These are phyloP conservation scores for Prolemur simus DNA, from an alignment of 2,113 vertebrate species.

Conservation along the genomic window DNA sequence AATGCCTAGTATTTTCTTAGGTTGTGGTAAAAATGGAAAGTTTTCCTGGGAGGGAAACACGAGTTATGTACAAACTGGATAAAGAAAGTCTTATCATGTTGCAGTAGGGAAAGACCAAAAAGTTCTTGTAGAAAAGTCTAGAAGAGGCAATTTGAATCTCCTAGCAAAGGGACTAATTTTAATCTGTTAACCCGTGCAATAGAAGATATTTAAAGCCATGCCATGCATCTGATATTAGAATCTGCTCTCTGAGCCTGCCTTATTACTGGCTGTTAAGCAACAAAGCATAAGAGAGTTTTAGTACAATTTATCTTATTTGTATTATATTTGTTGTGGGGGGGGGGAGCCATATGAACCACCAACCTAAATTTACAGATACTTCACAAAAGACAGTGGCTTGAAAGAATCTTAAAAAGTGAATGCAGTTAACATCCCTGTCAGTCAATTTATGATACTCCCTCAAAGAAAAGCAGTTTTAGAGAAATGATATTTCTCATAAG, in stretches of 20 bases:
- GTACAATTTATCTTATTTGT: constrained; percentile 54
- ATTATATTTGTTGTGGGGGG: constrained; percentile 54
- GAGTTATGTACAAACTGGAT: background rate
- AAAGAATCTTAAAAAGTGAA: constrained; percentile 80
- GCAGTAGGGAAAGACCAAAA: background rate
- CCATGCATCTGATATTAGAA: background rate
- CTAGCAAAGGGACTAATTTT: constrained; percentile 58
- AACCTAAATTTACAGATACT: constrained; percentile 66
- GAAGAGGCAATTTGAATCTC: constrained; percentile 50
- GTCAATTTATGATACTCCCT: constrained; percentile 73
- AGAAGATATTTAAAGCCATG: constrained; percentile 38
- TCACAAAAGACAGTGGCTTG: constrained; percentile 62
- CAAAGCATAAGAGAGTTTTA: constrained; percentile 71
- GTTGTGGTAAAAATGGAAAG: background rate
- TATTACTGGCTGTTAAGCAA: constrained; percentile 74
- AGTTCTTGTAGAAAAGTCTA: constrained; percentile 8
- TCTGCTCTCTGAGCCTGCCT: constrained; percentile 46
- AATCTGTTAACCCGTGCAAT: background rate
- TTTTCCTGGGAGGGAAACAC: background rate
- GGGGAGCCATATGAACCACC: constrained; percentile 44
- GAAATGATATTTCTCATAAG: constrained; percentile 79
- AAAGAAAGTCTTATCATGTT: constrained; percentile 13
- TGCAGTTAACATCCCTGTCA: constrained; percentile 72
- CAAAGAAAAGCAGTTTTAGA: constrained; percentile 80
- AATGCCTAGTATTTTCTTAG: constrained; percentile 39